Base-by-base conservation (phyloP, 2,113 vertebrate genomes). In the Pionites leucogaster region DNA sequence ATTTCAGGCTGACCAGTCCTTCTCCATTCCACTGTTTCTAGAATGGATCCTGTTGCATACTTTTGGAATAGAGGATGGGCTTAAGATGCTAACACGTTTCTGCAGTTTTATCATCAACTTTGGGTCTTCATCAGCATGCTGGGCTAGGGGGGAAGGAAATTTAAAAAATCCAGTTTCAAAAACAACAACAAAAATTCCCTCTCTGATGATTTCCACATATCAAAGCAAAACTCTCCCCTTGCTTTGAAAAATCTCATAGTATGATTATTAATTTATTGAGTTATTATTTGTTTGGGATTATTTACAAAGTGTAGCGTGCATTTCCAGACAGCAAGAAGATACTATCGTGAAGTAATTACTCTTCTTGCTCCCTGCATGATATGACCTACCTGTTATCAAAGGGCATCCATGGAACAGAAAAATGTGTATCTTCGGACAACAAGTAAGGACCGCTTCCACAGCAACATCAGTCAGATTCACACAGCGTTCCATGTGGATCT, bases 371-470 rank as follows among this genome's bases (percentile, higher is more conserved):
- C 22, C 28, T 41, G 25, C 14, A 17, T 33, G 17, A 53, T 71
- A 44, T 83, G 67, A 97, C 94, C 93, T 74, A 99, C 98, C 98
- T 98, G 98, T 99, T 85, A 99, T 97, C 49, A 98, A 84, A 19
- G 98, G 99, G 87, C 99, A 99, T 31, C 98, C 98, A 11, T 98
- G 98, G 93, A 99, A 99, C 35, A 98, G 98, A 57, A 99, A 97
- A 88, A 98, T 98, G 52, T 97, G 93, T 82, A 99, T 98, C 86
- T 98, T 98, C 2, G 98, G 98, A 69, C 99, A 99, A 78, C 92
- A 98, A 16, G 98, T 98, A 8, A 99, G 96, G 78, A 99, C 97
- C 0, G 98, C 98, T 97, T 98, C 98, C 57, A 99, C 98, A 22
- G 99, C 97, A 1, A 98, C 65, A 19, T 99, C 99, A 0, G 98